Evolutionary conservation across 1,140 invertebrate genomes (phyloP), one percentile per base, ranked within the genome.

Genomic region (Diachasma alloeum): DNA sequence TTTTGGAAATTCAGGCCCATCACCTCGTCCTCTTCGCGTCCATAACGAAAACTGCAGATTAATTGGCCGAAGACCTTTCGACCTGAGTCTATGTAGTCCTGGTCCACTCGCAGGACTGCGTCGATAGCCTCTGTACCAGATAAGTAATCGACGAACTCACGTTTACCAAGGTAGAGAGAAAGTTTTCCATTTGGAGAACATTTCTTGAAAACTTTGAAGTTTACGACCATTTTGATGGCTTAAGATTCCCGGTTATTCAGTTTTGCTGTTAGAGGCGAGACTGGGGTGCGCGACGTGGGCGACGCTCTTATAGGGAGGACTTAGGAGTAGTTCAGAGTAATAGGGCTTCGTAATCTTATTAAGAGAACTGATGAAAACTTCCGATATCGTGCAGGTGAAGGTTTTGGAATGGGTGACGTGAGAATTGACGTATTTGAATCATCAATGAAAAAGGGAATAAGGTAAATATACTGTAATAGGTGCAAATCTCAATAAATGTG

Each of bases 1-100:
- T 99, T 99, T 82, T 98, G 95, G 90, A 99, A 99, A 80, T 97
- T 98, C 39, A 99, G 90, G 0, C 98, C 98, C 92, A 99, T 96
- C 66, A 99, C 96, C 90, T 99, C 98, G 85, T 99, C 96, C 86
- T 99, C 97, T 89, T 99, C 98, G 37, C 98, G 92, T 0, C 98
- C 98, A 90, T 99, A 99, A 4, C 98, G 94, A 89, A 99, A 99
- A 46, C 96, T 97, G 87, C 97, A 98, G 17, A 99, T 91, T 26
- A 99, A 92, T 88, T 99, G 97, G 4, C 96, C 97, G 91, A 95
- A 99, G 19, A 99, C 92, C 87, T 96, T 96, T 31, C 96, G 92
- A 22, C 92, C 91, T 24, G 93, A 93, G 72, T 94, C 94, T 42
- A 98, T 91, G 87, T 99, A 99, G 75, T 98, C 96, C 66, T 95